Base-by-base conservation (phyloP, 64 coral and sea anemone genomes). In the Dendrophyllia cribrosa region DNA sequence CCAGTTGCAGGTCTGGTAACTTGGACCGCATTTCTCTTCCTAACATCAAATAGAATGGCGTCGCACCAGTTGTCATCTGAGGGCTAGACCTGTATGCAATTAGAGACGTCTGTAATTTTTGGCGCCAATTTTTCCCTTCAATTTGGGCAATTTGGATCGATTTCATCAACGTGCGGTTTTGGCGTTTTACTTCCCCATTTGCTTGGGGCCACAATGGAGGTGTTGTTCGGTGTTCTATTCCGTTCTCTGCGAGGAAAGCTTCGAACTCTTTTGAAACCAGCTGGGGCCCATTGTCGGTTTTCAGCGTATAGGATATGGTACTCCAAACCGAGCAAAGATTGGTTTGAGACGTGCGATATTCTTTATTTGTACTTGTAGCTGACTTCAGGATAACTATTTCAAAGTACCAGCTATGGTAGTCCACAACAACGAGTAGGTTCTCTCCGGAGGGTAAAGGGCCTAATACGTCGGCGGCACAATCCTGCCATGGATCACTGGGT, bases 321-420 rank as follows among this genome's bases (percentile, higher is more conserved):
- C 74, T 76, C 49, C 72, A 74, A 74, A 74, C 44, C 34, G 46
- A 74, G 72, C 45, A 74, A 74, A 47, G 45, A 74, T 74, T 76
- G 74, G 74, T n/a, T 76, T 20, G 47, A 76, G 74, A n/a, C 74
- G 22, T 6, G 51, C 0, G 43, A 76, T 76, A 16, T 53, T n/a
- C 74, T 52, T 52, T n/a, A n/a, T n/a, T n/a, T 52, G 74, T 76
- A 17, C 48, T 53, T 53, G 74, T 53, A 45, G 48, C n/a, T 53
- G 74, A 76, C 74, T 48, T 76, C 74, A 76, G 48, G 43, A 76
- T 53, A 76, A 76, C 47, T 21, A 76, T 46, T 50, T 76, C 46
- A 76, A 52, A 52, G 19, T 76, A 76, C 51, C 74, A 52, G 13
- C 74, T 76, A 12, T 53, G 20, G 20, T 76, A 76, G 49, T 52